Conservation (phyloP, 2,113 vertebrate genomes). For the Callospermophilus lateralis region DNA sequence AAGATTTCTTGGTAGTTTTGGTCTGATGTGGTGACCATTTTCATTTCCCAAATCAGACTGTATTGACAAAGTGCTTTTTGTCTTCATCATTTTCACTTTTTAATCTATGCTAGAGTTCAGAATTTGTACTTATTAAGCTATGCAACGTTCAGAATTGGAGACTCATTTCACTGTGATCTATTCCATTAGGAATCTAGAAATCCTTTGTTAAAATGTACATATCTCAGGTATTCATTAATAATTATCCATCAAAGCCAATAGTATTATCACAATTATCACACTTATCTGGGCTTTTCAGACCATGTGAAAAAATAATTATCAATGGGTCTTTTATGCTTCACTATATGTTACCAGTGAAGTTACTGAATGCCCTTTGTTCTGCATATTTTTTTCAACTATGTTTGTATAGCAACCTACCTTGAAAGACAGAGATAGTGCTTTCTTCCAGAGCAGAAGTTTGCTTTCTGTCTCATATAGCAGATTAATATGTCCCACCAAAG, state of each 20-base stretch:
- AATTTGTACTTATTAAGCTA: neutral
- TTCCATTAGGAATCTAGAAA: neutral
- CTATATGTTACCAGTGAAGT: neutral
- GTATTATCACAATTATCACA: neutral
- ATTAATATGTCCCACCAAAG: neutral
- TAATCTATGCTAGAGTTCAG: neutral
- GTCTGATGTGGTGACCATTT: neutral
- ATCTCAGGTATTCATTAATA: neutral
- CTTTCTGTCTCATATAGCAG: neutral
- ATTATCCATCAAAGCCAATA: neutral
- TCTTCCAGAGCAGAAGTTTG: neutral
- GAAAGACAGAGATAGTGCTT: neutral
- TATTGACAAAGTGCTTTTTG: neutral
- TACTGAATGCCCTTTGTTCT: neutral
- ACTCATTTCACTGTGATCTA: neutral
- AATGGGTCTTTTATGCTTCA: neutral
- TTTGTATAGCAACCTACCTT: neutral
- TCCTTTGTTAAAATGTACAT: neutral
- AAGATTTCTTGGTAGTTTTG: neutral
- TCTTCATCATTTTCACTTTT: neutral
- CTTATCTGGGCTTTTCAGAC: neutral
- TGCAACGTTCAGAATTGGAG: neutral
- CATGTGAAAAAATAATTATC: neutral
- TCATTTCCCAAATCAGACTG: neutral
- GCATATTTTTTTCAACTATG: neutral